Conservation (phyloP, 2,797 vertebrate genomes). For the Tarsius wallacei region DNA sequence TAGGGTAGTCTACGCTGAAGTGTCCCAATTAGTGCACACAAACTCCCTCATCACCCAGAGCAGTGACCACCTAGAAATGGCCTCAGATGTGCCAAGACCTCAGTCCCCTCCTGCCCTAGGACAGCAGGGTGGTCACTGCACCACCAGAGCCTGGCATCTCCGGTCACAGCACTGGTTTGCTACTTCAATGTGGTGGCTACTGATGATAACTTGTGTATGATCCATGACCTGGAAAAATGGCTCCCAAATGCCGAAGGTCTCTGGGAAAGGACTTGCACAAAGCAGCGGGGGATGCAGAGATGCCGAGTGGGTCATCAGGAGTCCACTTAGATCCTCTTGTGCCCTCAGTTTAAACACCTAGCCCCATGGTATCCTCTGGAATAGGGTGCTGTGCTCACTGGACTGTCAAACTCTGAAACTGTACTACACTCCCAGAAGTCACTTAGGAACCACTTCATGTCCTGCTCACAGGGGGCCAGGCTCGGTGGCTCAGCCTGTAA, state of each 20-base stretch:
- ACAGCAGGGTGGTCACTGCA: neutral
- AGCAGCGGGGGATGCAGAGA: neutral
- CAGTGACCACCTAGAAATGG: neutral
- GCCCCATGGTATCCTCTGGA: neutral
- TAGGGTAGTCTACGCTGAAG: rapidly evolving
- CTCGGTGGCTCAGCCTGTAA: too few species aligned
- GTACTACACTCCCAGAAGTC: constrained; percentile 66
- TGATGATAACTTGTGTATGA: neutral
- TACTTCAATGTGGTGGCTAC: neutral
- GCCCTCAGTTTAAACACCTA: neutral
- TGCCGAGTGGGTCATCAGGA: neutral
- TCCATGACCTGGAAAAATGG: neutral
- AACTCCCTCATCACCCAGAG: rapidly evolving
- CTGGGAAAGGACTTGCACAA: neutral
- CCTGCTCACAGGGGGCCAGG: too few species aligned
- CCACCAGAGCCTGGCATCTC: neutral
- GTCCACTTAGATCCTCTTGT: neutral
- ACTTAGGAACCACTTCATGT: constrained; percentile 57
- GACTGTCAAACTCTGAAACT: constrained; percentile 70
- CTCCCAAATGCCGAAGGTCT: neutral
- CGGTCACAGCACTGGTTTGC: neutral
- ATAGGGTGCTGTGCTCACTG: constrained; percentile 50
- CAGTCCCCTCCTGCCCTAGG: neutral
- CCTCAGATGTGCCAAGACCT: neutral
- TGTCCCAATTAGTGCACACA: too few species aligned